phyloP scores from a whole-genome alignment of 2,888 invertebrate species.

The Cynaeus angustus region DNA sequence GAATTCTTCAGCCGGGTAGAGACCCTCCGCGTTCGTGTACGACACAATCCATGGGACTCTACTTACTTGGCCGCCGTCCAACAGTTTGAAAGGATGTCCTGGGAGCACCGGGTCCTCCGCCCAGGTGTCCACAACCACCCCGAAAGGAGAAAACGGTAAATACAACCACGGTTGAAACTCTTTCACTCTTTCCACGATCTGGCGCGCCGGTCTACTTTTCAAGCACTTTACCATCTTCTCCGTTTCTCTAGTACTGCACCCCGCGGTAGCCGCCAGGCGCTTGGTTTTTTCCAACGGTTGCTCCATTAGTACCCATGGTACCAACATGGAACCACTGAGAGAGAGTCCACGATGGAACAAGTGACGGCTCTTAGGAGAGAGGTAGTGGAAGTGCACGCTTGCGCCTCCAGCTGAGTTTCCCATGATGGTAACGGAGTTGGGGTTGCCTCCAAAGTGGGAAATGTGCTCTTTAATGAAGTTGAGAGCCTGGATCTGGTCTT shows the following conservation, averaged over 20 bases:
- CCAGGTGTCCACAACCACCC: constrained; percentile 78
- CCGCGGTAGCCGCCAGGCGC: constrained; percentile 76
- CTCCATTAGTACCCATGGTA: constrained; percentile 75
- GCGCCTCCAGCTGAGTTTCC: constrained; percentile 84
- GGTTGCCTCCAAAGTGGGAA: constrained; percentile 80
- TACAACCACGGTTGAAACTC: constrained; percentile 77
- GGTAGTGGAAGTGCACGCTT: constrained; percentile 81
- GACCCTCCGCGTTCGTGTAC: constrained; percentile 82
- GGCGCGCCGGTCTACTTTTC: constrained; percentile 75
- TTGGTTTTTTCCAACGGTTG: constrained; percentile 77
- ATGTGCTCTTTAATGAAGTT: constrained; percentile 81
- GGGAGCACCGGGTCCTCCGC: constrained; percentile 77
- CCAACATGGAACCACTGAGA: constrained; percentile 81
- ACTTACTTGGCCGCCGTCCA: constrained; percentile 75
- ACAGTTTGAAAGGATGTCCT: constrained; percentile 78
- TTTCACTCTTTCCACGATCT: constrained; percentile 75
- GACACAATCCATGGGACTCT: constrained; percentile 84
- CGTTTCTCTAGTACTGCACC: constrained; percentile 75
- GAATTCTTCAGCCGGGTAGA: constrained; percentile 77
- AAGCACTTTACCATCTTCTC: constrained; percentile 77
- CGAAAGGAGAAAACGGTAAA: constrained; percentile 83
- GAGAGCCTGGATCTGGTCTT: constrained; percentile 81
- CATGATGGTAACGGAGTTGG: constrained; percentile 77
- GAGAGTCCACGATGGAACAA: constrained; percentile 79
- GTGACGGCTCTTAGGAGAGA: constrained; percentile 77